phyloP scores from a whole-genome alignment of 1,140 invertebrate genomes.

The Apis dorsata region DNA sequence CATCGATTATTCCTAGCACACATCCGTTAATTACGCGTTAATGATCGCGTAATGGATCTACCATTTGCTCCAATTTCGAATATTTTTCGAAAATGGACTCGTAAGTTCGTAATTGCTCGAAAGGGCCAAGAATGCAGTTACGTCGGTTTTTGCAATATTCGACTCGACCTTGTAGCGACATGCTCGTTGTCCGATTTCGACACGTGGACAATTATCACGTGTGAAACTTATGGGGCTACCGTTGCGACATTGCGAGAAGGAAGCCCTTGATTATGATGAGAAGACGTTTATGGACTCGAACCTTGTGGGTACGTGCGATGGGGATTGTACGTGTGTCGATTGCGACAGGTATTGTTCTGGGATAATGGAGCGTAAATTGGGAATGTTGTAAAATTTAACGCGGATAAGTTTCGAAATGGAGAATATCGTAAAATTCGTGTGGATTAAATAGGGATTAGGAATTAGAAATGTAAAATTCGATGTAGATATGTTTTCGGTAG shows the following conservation, averaged over 20 bases:
- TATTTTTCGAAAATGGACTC: conserved; percentile 9
- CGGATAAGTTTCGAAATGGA: too few relatives aligned
- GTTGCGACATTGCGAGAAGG: not conserved
- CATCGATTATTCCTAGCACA: conserved; percentile 11
- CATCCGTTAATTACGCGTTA: conserved; percentile 26
- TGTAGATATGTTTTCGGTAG: too few relatives aligned
- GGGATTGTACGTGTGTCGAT: not conserved
- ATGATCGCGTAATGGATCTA: too few relatives aligned
- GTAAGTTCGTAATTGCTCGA: conserved; percentile 16
- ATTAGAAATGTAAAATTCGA: too few relatives aligned
- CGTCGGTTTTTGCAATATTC: conserved; percentile 30
- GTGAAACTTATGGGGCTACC: not conserved
- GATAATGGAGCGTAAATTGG: too few relatives aligned
- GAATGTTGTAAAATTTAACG: not conserved
- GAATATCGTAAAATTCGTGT: too few relatives aligned
- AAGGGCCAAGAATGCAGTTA: conserved; percentile 6
- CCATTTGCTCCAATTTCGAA: conserved; percentile 18
- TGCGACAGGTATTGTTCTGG: not conserved
- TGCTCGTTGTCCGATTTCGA: conserved; percentile 25
- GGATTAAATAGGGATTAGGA: too few relatives aligned
- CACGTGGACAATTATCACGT: conserved; percentile 9
- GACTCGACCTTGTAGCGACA: conserved; percentile 24
- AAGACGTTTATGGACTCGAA: not conserved
- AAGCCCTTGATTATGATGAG: not conserved
- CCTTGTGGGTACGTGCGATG: not conserved